These are phyloP conservation scores for Paraplagusia blochii DNA, from an alignment of 2,113 vertebrate species.

Conservation along the genomic window DNA sequence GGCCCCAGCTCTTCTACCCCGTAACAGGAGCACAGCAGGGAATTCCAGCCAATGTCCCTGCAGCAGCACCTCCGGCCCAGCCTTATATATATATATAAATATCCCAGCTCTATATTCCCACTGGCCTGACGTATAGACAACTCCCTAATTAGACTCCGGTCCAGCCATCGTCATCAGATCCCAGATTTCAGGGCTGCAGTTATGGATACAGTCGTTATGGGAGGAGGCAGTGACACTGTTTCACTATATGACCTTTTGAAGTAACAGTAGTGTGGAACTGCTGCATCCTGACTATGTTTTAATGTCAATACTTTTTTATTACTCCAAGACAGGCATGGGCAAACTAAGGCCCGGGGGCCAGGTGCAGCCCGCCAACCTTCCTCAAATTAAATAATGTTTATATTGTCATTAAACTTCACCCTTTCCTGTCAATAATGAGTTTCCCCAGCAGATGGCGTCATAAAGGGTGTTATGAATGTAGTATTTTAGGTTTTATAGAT, in stretches of 20 bases:
- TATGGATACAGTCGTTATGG: slow-evolving; percentile 48
- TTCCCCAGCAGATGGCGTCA: too few relatives aligned
- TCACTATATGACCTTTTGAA: slow-evolving; percentile 65
- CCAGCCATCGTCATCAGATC: slow-evolving; percentile 51
- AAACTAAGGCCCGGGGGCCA: too few relatives aligned
- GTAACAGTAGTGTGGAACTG: slow-evolving; percentile 35
- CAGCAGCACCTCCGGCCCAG: slow-evolving; percentile 35
- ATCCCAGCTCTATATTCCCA: slow-evolving; percentile 63
- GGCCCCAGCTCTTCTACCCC: slow-evolving; percentile 28
- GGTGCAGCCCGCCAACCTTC: too few relatives aligned
- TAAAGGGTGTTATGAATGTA: too few relatives aligned
- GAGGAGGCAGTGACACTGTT: slow-evolving; percentile 47
- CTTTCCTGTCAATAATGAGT: too few relatives aligned
- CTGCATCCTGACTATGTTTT: not conserved
- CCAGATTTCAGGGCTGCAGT: slow-evolving; percentile 65
- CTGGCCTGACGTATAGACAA: slow-evolving; percentile 63
- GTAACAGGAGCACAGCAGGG: slow-evolving; percentile 59
- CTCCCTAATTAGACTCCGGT: slow-evolving; percentile 74
- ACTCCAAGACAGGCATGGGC: too few relatives aligned
- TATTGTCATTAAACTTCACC: too few relatives aligned
- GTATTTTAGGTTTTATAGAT: too few relatives aligned
- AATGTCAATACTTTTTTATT: too few relatives aligned
- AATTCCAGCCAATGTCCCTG: slow-evolving; percentile 54
- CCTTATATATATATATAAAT: too few relatives aligned
- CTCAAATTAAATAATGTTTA: too few relatives aligned